Evolutionary conservation across 2,888 invertebrate genomes (phyloP).

Genomic region (Tinea semifulvella): DNA sequence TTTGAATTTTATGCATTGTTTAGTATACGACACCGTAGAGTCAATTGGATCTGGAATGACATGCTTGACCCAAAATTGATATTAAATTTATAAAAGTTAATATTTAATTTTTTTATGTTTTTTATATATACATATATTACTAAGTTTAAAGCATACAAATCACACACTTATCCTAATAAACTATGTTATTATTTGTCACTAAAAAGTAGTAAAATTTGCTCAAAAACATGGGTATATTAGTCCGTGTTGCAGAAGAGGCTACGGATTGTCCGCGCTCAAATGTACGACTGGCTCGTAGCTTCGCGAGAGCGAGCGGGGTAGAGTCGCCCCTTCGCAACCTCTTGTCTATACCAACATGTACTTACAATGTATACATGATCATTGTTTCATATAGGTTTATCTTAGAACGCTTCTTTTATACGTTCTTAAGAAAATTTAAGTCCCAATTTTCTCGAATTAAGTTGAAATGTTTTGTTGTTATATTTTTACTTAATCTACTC

Average conservation of each 20-base stretch:
- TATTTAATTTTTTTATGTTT: background rate
- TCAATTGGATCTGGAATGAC: background rate
- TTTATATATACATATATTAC: background rate
- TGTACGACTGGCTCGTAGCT: background rate
- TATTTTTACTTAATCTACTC: too few relatives aligned
- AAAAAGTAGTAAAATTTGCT: background rate
- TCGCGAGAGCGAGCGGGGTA: too few relatives aligned
- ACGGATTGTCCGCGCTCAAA: background rate
- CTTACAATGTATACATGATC: too few relatives aligned
- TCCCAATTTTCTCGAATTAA: too few relatives aligned
- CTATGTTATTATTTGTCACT: background rate
- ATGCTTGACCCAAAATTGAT: background rate
- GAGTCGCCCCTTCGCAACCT: too few relatives aligned
- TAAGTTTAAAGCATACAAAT: background rate
- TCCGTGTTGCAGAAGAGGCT: background rate
- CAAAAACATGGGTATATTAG: background rate
- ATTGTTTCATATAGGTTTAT: too few relatives aligned
- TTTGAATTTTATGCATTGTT: slow-evolving; percentile 63
- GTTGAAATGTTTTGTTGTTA: too few relatives aligned
- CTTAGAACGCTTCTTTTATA: too few relatives aligned
- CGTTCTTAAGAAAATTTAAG: too few relatives aligned
- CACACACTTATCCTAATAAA: background rate
- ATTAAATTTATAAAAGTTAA: background rate
- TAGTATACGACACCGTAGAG: background rate
- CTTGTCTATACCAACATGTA: too few relatives aligned